Base-by-base conservation (phyloP, 1,140 invertebrate genomes). In the Dysdera silvatica region DNA sequence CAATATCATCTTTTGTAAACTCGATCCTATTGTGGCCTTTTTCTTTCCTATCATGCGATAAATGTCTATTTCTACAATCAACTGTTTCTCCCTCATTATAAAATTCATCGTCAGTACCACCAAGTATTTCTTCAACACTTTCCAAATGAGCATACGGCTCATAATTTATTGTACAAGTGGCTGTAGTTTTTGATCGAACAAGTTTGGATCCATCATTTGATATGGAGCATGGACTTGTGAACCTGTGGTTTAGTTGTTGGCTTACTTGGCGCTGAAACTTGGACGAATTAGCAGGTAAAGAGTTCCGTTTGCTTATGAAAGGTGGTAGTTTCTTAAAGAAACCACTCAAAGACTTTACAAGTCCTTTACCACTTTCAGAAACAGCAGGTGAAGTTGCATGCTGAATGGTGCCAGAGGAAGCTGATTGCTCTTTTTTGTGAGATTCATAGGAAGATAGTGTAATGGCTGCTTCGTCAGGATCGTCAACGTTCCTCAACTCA, bases 181-280 rank as follows among this genome's bases (percentile, higher is more conserved):
- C 40, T 20, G 55, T 47, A 32, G 55, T 57, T 8, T 57, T 45
- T 12, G 55, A 57, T 32, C 55, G 45, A 16, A 26, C 35, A n/a
- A 54, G 28, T n/a, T 4, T 28, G 12, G 7, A n/a, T 40, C 10
- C 16, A 10, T 23, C 23, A 16, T 14, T 26, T 54, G 14, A 4
- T 37, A 3, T n/a, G 8, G 16, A 3, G 12, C 6, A 26, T 40
- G 16, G 12, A 3, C 24, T n/a, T 54, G 28, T 37, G n/a, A n/a
- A n/a, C 23, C 3, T 40, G 12, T 3, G 23, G 28, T 3, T 7
- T 2, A 23, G 18, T 8, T 24, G 47, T 8, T 26, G 7, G 47
- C 26, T n/a, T 49, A 12, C n/a, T 29, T 47, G 31, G 47, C 43
- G 29, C 41, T 3, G 28, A 29, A 16, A n/a, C n/a, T n/a, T n/a